Evolutionary conservation across 1,140 invertebrate species (phyloP).

Genomic region (Cyclargus thomasi): DNA sequence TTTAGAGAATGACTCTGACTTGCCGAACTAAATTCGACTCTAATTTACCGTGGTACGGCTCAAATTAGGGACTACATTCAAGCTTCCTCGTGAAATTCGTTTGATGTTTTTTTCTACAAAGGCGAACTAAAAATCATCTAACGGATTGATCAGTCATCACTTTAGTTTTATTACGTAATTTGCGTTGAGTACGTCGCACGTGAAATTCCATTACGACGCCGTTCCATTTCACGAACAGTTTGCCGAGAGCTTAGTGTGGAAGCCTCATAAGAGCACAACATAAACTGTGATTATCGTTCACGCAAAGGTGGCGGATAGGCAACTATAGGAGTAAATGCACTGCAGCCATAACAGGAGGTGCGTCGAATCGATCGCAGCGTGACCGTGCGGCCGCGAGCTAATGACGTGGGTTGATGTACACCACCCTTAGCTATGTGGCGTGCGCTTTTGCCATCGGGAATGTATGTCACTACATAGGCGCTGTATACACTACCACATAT

Average conservation of each 20-base stretch:
- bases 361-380: slow-evolving; percentile 5
- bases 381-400: slow-evolving; percentile 2
- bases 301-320: slow-evolving; percentile 13
- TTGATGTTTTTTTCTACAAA: not conserved
- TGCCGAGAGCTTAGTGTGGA: not conserved
- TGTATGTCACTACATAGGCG: no score
- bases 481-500: not conserved
- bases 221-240: not conserved
- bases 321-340: slow-evolving; percentile 6
- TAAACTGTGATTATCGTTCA: slow-evolving; percentile 8
- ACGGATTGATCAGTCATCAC: not conserved
- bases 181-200: not conserved
- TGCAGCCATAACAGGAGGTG: slow-evolving; percentile 7
- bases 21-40: not conserved
- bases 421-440: not conserved
- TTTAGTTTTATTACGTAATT: not conserved
- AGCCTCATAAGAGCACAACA: not conserved
- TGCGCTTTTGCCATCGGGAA: not conserved
- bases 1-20: not conserved
- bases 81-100: not conserved
- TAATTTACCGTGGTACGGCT: not conserved
- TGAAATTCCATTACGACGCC: not conserved
- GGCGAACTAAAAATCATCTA: not conserved
- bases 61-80: not conserved
- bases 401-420: slow-evolving; percentile 1